Base-by-base conservation (phyloP, 2,113 vertebrate genomes). In the Rousettus leschenaultii region DNA sequence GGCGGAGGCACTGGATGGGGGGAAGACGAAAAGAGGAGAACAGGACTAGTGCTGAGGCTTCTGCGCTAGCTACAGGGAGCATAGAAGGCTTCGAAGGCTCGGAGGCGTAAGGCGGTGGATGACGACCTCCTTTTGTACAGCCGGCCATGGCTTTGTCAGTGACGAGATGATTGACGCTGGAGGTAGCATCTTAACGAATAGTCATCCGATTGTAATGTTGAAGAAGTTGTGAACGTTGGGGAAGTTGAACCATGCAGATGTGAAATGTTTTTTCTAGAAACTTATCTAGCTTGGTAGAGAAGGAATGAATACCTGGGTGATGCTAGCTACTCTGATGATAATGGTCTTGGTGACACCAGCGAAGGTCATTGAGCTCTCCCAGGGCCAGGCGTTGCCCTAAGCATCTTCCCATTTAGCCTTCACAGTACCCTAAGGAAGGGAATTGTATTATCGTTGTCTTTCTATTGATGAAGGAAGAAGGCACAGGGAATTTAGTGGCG, bases 51-150 rank as follows among this genome's bases (percentile, higher is more conserved):
- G 3, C 1, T 18, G 4, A 59, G 53, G 12, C 26, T 33, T 78
- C 28, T 38, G 45, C 21, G 5, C 22, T 28, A 33, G 21, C 4
- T 61, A 30, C 40, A 86, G 19, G 19, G 61, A 65, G 11, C 10
- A 51, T 7, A 38, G 51, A 15, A 51, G 65, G 8, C 24, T 38
- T 15, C 1, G 6, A 48, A 53, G 38, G n/a, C 28, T 2, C 11
- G 11, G n/a, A n/a, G n/a, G n/a, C n/a, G n/a, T n/a, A n/a, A n/a
- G 8, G 35, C 0, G 12, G 48, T 4, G 22, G 10, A 40, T 0
- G 26, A 26, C 26, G 59, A 8, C 74, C 19, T 48, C 1, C 1
- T 70, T 87, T 55, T 77, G 43, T 55, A 14, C 26, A 24, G 8
- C 18, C 4, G 63, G 35, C 45, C 15, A 24, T 14, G 40, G 43